phyloP scores from a whole-genome alignment of 2,888 invertebrate species.

The Allolobophora icterica region DNA sequence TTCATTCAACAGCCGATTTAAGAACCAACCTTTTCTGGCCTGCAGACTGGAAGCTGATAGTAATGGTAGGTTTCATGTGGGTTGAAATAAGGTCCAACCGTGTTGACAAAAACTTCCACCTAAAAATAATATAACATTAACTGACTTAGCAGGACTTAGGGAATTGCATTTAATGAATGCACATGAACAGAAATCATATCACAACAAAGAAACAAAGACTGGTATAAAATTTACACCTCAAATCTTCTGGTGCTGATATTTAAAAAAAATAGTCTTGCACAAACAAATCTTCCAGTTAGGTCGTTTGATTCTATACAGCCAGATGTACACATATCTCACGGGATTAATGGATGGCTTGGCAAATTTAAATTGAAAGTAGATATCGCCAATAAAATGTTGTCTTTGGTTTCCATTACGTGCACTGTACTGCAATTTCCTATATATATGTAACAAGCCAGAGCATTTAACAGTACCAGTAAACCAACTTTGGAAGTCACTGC shows the following conservation, averaged over 20 bases:
- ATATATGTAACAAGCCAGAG: not conserved
- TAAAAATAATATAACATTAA: constrained; percentile 44
- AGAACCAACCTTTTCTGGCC: constrained; percentile 65
- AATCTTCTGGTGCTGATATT: not conserved
- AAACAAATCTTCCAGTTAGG: not conserved
- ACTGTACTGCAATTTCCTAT: not conserved
- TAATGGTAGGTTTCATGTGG: constrained; percentile 70
- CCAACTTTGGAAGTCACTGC: not conserved
- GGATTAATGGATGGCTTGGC: not conserved
- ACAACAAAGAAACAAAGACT: too few relatives aligned
- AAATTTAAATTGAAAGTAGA: not conserved
- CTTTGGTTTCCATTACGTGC: not conserved
- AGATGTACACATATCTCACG: not conserved
- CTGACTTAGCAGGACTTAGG: not conserved
- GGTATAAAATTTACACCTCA: not conserved
- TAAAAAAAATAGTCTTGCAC: too few relatives aligned
- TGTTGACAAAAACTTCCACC: constrained; percentile 68
- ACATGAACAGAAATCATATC: too few relatives aligned
- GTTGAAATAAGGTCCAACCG: constrained; percentile 69
- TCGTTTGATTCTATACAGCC: too few relatives aligned
- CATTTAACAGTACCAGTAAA: not conserved
- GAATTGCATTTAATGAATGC: too few relatives aligned
- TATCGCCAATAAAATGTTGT: not conserved
- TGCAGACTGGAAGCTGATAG: constrained; percentile 68
- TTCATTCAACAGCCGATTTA: not conserved